phyloP scores from a whole-genome alignment of 2,113 vertebrate species.

The Neotoma lepida region DNA sequence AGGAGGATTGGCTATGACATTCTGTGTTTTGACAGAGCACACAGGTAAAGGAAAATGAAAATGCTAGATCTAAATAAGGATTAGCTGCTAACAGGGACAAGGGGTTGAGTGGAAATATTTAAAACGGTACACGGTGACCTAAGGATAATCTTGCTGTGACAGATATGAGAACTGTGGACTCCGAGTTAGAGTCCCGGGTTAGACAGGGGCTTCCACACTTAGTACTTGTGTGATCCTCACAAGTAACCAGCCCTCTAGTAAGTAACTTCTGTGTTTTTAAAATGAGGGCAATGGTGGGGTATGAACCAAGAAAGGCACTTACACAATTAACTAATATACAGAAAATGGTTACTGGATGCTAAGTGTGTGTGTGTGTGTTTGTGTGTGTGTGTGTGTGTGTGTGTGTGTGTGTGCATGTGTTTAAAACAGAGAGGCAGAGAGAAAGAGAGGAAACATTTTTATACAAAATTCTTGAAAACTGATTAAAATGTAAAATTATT shows the following conservation, averaged over 20 bases:
- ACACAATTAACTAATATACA: background rate
- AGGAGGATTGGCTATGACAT: background rate
- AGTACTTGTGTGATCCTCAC: background rate
- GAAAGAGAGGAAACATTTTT: background rate
- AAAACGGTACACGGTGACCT: background rate
- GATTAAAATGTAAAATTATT: slow-evolving; percentile 6
- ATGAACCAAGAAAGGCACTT: background rate
- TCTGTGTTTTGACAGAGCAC: background rate
- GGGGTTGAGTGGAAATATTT: background rate
- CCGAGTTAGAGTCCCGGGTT: background rate
- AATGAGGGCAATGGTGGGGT: background rate
- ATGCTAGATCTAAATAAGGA: background rate
- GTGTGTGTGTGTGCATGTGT: background rate
- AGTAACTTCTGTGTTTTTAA: background rate
- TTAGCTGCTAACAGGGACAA: background rate
- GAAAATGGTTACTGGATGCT: background rate
- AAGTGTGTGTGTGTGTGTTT: background rate
- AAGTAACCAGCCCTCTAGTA: background rate
- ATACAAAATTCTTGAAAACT: slow-evolving; percentile 12
- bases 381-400: background rate
- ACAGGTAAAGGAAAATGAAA: background rate
- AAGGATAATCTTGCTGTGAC: background rate
- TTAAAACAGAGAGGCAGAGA: too few species aligned
- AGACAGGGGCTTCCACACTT: background rate
- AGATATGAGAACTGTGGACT: background rate